Base-by-base conservation (phyloP, 2,888 invertebrate species). In the Electrophaes corylata region DNA sequence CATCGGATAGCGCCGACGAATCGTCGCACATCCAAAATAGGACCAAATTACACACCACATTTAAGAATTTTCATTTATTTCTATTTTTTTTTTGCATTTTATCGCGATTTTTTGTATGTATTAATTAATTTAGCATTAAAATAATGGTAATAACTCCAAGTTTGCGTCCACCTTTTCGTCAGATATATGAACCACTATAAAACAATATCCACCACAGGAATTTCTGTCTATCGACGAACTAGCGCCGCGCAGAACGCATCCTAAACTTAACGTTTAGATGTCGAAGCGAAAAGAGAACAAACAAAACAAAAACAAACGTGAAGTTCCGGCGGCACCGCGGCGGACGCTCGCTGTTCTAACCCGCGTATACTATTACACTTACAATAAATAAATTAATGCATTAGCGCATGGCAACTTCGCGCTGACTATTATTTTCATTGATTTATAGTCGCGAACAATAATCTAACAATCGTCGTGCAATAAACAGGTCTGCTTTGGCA, bases 71-170 rank as follows among this genome's bases (percentile, higher is more conserved):
- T 84, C 78, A 79, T 91, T 91, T 91, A 90, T 90, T 92, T 88
- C 86, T 84, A 85, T 91, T 89, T 88, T 89, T n/a, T 88, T 49
- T 88, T 75, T 74, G 79, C 70, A 75, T 74, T 71, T 80, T 84
- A 81, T 81, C 72, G 81, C 77, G 75, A 72, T 81, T 87, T 85
- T 83, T 83, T 78, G 55, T 54, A 66, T 84, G 83, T 86, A 84
- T 88, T 80, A 72, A 83, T 90, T 88, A 89, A 88, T 92, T 92
- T 92, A 92, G 92, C 89, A 89, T 92, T 91, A 92, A 91, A 88
- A 86, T 85, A 87, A 66, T 86, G 88, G 88, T 88, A 86, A 83
- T 86, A 88, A 88, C 86, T 87, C 86, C 86, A 86, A 80, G 88
- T 88, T 88, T 88, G 88, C 80, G 82, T 88, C 84, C 84, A 76